Base-by-base conservation (phyloP, 1,140 invertebrate species). In the Drosophila ogumai region DNA sequence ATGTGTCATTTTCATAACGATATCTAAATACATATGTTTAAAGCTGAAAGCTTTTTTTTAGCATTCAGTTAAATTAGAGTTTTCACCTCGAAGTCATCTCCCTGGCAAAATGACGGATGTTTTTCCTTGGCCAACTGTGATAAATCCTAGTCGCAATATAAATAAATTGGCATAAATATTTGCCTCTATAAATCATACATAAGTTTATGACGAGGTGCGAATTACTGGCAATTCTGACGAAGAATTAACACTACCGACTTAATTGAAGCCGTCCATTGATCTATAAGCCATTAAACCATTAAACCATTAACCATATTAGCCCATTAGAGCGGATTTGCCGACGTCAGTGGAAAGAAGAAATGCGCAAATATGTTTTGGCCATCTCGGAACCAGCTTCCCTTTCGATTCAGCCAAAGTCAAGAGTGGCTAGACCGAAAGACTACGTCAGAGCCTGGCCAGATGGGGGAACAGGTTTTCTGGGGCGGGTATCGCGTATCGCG, bases 1-100 rank as follows among this genome's bases (percentile, higher is more conserved):
- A 75, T 75, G 9, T 76, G 73, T 77, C 36, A 77, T 77, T 68
- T 19, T 19, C 50, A 49, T 60, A 55, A 77, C 41, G n/a, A 41
- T 41, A 50, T 46, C 63, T 54, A 67, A 54, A 52, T 49, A 28
- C 38, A 44, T 56, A 10, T 54, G 13, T 22, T 15, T 25, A 47
- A 61, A 41, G n/a, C 44, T 41, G 9, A 67, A 46, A 46, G 32
- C 44, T 58, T 77, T 50, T 69, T 46, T 57, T 41, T 54, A 31
- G 12, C 3, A 43, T 44, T 25, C 47, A 52, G 10, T 44, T 28
- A 19, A 52, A 68, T 52, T 28, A n/a, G 22, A 31, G 28, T 54
- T 69, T 69, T 69, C 52, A 72, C 43, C 66, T 71, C 28, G 34
- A 15, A 38, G 8, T 9, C 32, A 55, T 28, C 32, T n/a, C 6